Evolutionary conservation across 1,140 invertebrate genomes (phyloP).

Genomic region (Drosophila kohkoa): DNA sequence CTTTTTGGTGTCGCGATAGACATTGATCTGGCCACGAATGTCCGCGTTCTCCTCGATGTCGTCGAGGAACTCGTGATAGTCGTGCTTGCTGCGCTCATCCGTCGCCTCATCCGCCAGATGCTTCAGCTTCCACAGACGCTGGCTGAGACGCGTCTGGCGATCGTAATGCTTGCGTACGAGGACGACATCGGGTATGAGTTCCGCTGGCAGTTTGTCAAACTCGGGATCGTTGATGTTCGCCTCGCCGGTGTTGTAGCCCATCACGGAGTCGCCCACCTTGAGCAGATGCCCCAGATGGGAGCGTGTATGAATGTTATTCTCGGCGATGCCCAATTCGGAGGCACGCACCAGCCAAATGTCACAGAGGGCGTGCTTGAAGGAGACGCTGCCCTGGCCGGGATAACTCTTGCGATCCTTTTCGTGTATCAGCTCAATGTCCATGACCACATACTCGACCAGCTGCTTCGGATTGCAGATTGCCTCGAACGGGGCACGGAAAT

Average conservation of each 20-base stretch:
- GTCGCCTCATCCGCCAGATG: constrained; percentile 91
- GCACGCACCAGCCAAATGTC: constrained; percentile 97
- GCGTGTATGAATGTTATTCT: constrained; percentile 93
- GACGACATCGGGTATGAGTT: constrained; percentile 94
- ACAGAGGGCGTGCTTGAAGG: constrained; percentile 94
- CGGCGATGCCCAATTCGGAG: constrained; percentile 94
- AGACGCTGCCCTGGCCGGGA: constrained; percentile 94
- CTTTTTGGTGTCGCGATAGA: constrained; percentile 92
- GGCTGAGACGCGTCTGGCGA: constrained; percentile 87
- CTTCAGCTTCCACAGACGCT: constrained; percentile 96
- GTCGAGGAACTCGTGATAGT: constrained; percentile 98
- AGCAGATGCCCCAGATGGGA: constrained; percentile 98
- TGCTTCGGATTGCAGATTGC: constrained; percentile 96
- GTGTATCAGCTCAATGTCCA: constrained; percentile 95
- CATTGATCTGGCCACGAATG: constrained; percentile 96
- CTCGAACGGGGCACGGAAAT: constrained; percentile 94
- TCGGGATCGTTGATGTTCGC: constrained; percentile 95
- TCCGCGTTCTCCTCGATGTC: constrained; percentile 98
- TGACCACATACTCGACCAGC: constrained; percentile 96
- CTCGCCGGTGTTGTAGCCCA: constrained; percentile 96
- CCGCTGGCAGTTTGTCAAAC: constrained; percentile 92
- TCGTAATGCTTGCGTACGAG: constrained; percentile 98
- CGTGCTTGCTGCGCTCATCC: constrained; percentile 88
- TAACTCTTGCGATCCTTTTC: constrained; percentile 92
- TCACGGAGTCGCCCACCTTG: constrained; percentile 95